phyloP scores from a whole-genome alignment of 2,113 vertebrate species.

The Entomyzon cyanotis region DNA sequence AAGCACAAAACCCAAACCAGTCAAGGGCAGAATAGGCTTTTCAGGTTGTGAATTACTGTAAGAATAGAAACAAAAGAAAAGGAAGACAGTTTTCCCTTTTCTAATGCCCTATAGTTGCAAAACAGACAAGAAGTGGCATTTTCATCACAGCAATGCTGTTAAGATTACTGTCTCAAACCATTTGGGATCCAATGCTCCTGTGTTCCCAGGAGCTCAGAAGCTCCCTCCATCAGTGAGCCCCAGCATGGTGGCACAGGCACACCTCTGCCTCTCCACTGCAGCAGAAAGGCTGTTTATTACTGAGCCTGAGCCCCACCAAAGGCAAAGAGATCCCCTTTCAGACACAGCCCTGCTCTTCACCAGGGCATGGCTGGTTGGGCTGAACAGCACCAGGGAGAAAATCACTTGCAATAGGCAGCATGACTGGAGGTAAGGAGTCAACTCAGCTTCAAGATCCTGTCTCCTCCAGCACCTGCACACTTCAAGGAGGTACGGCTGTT shows the following conservation, averaged over 20 bases:
- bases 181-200: background rate
- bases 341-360: background rate
- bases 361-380: background rate
- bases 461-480: background rate
- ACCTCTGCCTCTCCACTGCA: accelerated
- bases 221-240: background rate
- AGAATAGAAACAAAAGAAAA: background rate
- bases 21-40: background rate
- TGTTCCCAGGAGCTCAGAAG: background rate
- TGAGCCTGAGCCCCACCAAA: background rate
- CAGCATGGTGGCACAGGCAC: accelerated
- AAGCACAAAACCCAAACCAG: background rate
- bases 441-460: background rate
- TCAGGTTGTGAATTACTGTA: background rate
- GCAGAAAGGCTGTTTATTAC: background rate
- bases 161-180: background rate
- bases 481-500: background rate
- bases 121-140: background rate
- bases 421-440: accelerated
- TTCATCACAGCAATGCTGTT: background rate
- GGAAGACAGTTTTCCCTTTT: background rate
- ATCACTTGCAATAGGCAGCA: background rate
- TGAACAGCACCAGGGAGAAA: background rate
- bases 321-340: background rate
- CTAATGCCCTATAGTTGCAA: background rate